These are phyloP conservation scores for Ceraclea dissimilis DNA, from an alignment of 2,888 invertebrate species.

Conservation along the genomic window DNA sequence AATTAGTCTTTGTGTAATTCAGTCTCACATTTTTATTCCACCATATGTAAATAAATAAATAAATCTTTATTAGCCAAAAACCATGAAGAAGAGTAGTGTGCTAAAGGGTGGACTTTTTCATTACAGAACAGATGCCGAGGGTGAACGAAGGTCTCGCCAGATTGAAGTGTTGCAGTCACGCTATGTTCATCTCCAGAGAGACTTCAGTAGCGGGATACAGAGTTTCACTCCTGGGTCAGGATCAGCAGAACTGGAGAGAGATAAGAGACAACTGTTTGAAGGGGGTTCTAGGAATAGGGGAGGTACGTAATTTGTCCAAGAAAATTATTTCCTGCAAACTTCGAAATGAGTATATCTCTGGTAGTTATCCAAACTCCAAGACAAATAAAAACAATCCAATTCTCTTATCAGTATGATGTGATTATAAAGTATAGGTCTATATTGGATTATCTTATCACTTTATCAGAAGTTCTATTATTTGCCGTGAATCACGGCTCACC, in stretches of 20 bases:
- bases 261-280: slow-evolving; percentile 20
- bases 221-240: slow-evolving; percentile 11
- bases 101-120: too few species aligned
- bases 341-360: neutral
- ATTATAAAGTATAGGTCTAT: too few species aligned
- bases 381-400: too few species aligned
- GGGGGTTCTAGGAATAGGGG: neutral
- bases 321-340: neutral
- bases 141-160: slow-evolving; percentile 52
- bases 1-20: too few species aligned
- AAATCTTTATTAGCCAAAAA: too few species aligned
- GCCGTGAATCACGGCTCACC: too few species aligned
- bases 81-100: too few species aligned
- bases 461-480: too few species aligned
- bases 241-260: slow-evolving; percentile 18
- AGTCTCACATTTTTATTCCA: too few species aligned
- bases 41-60: too few species aligned
- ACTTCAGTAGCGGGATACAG: slow-evolving; percentile 32
- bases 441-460: too few species aligned
- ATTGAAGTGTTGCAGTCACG: slow-evolving; percentile 54
- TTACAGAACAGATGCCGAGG: slow-evolving; percentile 52
- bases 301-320: neutral
- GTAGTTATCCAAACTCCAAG: neutral
- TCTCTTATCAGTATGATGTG: too few species aligned
- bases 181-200: slow-evolving; percentile 47